Evolutionary conservation across 2,888 invertebrate species (phyloP), one percentile per base, ranked within the genome.

Genomic region (Pristionchus maxplancki): DNA sequence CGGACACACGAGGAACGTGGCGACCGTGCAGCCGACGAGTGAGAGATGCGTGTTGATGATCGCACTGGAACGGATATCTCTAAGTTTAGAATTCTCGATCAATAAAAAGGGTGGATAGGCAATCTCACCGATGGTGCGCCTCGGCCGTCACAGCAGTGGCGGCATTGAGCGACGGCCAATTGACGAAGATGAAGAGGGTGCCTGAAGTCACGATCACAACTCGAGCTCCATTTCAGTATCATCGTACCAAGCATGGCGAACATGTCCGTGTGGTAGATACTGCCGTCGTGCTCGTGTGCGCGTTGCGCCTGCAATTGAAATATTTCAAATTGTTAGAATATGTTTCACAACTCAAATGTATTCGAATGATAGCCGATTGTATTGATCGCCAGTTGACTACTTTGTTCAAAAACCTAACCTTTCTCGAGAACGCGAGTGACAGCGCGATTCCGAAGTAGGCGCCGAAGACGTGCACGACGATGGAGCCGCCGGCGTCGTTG

Each of bases 121-220:
- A 44, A 1, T 24, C 34, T 50, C 53, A 82, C 82, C 98, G 96
- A 83, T 93, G 91, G 53, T 91, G 91, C 40, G 93, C 94, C 88
- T 93, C 93, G 40, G 90, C 91, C 24, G 93, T 91, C 24, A 90
- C 91, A n/a, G 94, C 91, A 50, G 97, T 96, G 11, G 95, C 95
- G 0, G 97, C 97, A 96, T 98, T 99, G 96, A 99, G 98, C 90
- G 97, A 97, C 0, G 98, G 98, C 98, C 98, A 98, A 95, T 97
- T 98, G 89, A 98, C 96, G 98, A 98, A 98, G 81, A 99, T 96
- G 95, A 98, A 98, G 88, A 98, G 95, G 1, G 98, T 97, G 89
- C 98, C 97, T 97, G 94, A 24, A 95, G 4, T 20, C 95, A 58
- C 20, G 9, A 13, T 58, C 24, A 58, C 4, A 17, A 58, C 24